A percentile compares a stretch with the other conserved stretches of the same genome.
Evolutionary conservation across 2,888 invertebrate genomes (phyloP).

Genomic region (Odontothrips loti): DNA sequence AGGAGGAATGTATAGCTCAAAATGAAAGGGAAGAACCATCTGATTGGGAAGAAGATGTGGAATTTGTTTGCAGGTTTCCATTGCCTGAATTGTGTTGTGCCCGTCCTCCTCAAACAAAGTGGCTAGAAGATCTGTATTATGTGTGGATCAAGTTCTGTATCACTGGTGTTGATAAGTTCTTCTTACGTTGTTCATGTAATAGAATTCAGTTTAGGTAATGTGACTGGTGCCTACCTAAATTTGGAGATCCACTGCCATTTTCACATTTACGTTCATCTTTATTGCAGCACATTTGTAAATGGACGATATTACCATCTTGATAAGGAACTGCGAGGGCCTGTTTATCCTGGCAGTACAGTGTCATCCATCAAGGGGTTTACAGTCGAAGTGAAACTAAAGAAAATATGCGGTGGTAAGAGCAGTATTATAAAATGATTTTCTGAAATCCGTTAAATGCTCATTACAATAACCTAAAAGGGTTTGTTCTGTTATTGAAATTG

Average conservation of each 20-base stretch:
- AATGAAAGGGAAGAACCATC: neutral
- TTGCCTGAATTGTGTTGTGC: neutral
- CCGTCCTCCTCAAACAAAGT: neutral
- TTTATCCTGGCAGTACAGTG: neutral
- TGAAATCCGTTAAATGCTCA: too few relatives aligned
- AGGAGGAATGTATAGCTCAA: neutral
- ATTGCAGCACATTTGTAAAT: neutral
- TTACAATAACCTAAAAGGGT: too few relatives aligned
- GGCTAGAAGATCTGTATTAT: neutral
- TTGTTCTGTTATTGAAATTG: neutral
- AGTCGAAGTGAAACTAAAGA: neutral
- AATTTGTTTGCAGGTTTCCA: neutral
- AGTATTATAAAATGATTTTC: neutral
- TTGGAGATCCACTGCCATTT: neutral
- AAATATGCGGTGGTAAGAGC: neutral
- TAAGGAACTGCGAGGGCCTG: neutral
- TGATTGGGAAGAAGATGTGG: neutral
- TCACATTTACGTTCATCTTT: neutral
- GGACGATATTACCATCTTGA: neutral
- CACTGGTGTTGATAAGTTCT: neutral
- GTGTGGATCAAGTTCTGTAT: neutral
- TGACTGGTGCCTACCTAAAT: neutral
- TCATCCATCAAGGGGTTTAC: neutral
- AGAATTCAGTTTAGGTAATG: slow-evolving; percentile 1
- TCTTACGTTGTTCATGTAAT: neutral